A percentile compares a stretch with the other conserved stretches of the same genome.
Evolutionary conservation across 2,797 vertebrate species (phyloP).

Genomic region (Rhadinocentrus ornatus): DNA sequence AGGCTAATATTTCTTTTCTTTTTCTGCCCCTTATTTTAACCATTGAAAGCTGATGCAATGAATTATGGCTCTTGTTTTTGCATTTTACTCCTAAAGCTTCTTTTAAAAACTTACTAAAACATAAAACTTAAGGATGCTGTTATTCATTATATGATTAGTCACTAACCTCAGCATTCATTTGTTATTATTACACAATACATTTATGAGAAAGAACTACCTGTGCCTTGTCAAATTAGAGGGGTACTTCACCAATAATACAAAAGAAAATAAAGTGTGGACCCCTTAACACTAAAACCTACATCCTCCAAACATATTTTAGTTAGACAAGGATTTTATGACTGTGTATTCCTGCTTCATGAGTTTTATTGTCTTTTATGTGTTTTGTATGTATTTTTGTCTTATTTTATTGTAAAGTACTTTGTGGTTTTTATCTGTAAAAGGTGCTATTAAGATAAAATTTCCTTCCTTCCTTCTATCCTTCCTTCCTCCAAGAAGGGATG

Average conservation of each 20-base stretch:
- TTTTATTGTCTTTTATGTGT: no score
- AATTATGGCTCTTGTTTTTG: not conserved
- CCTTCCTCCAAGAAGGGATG: no score
- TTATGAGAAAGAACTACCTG: not conserved
- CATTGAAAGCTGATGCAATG: not conserved
- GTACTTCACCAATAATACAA: not conserved
- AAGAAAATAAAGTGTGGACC: not conserved
- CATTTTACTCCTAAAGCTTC: not conserved
- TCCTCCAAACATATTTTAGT: no score
- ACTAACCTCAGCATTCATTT: not conserved
- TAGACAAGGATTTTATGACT: no score
- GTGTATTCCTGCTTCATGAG: no score
- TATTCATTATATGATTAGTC: not conserved
- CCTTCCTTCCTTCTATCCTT: no score
- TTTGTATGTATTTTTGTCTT: no score
- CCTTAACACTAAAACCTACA: not conserved
- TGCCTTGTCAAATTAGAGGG: conserved; percentile 14
- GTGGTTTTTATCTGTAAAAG: no score
- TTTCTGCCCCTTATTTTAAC: not conserved
- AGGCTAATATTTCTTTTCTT: no score
- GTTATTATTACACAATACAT: not conserved
- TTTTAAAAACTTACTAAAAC: not conserved
- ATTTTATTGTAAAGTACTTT: no score
- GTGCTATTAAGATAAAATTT: no score
- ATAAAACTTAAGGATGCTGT: not conserved